These are phyloP conservation scores for Drosophila limbata DNA, from an alignment of 2,888 invertebrate species.

Conservation along the genomic window DNA sequence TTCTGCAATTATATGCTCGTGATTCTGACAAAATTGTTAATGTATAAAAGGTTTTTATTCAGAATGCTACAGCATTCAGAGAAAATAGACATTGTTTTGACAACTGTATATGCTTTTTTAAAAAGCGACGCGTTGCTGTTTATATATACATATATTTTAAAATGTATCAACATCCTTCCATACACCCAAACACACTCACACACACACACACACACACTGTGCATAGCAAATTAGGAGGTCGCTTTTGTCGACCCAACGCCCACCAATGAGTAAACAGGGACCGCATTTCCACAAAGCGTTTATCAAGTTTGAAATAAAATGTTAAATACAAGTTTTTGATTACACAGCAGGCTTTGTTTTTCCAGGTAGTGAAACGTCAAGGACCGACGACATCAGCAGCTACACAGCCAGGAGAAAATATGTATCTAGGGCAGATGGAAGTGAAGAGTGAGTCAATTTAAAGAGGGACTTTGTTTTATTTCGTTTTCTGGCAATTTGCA, in stretches of 20 bases:
- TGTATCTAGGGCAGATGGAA: not conserved
- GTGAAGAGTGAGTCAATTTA: constrained; percentile 10
- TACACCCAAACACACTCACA: constrained; percentile 1
- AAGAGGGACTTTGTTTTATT: constrained; percentile 40
- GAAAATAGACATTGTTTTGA: constrained; percentile 27
- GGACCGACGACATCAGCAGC: constrained; percentile 26
- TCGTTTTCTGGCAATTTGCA: constrained; percentile 51
- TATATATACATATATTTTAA: constrained; percentile 27
- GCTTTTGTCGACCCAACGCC: constrained; percentile 22
- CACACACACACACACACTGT: constrained; percentile 7
- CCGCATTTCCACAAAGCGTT: constrained; percentile 70
- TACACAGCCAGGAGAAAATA: not conserved
- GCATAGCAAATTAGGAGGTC: constrained; percentile 43
- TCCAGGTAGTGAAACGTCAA: constrained; percentile 49
- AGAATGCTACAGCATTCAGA: not conserved
- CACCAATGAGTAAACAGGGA: constrained; percentile 31
- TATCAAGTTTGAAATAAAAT: constrained; percentile 73
- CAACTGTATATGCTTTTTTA: constrained; percentile 35
- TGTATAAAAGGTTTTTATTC: constrained; percentile 13
- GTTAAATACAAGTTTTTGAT: constrained; percentile 73
- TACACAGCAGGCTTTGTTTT: constrained; percentile 55
- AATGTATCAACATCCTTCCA: constrained; percentile 46
- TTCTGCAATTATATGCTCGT: not conserved
- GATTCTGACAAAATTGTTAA: not conserved
- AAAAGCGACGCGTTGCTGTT: constrained; percentile 13